phyloP scores from a whole-genome alignment of 2,888 invertebrate species.

The Acleris cristana region DNA sequence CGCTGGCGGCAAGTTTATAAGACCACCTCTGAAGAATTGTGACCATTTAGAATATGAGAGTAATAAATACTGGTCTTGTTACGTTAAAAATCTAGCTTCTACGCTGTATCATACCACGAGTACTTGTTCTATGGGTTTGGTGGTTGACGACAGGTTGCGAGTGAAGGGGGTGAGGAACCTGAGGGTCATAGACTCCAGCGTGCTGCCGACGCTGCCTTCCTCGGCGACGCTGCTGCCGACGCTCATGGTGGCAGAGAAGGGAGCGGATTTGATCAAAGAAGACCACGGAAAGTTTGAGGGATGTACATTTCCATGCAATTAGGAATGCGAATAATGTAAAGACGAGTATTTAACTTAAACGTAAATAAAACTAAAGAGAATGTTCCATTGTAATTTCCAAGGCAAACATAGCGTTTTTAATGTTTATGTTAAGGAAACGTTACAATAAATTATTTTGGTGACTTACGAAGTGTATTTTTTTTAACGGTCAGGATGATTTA shows the following conservation, averaged over 20 bases:
- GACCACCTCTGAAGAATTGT: slow-evolving; percentile 20
- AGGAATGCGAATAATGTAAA: neutral
- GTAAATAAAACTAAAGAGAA: too few relatives aligned
- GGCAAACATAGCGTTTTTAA: too few relatives aligned
- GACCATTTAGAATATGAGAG: slow-evolving; percentile 4
- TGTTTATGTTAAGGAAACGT: too few relatives aligned
- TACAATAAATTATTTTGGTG: too few relatives aligned
- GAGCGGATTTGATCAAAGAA: slow-evolving; percentile 25
- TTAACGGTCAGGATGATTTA: too few relatives aligned
- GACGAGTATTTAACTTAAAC: too few relatives aligned
- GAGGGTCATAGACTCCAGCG: slow-evolving; percentile 32
- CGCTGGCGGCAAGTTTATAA: slow-evolving; percentile 2
- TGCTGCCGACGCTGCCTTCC: slow-evolving; percentile 16
- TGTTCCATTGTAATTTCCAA: too few relatives aligned
- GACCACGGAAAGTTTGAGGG: slow-evolving; percentile 9
- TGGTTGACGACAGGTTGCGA: slow-evolving; percentile 14
- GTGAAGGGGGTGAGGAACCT: slow-evolving; percentile 21
- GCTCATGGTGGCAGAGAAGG: slow-evolving; percentile 30
- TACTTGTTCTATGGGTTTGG: slow-evolving; percentile 30
- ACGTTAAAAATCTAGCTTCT: slow-evolving; percentile 7
- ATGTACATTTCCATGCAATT: slow-evolving; percentile 7
- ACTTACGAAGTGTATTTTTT: too few relatives aligned
- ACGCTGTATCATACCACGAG: slow-evolving; percentile 13
- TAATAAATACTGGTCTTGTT: slow-evolving; percentile 32
- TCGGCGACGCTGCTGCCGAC: neutral